These are phyloP conservation scores for Nannospalax galili DNA, from an alignment of 2,113 vertebrate genomes.

Conservation along the genomic window DNA sequence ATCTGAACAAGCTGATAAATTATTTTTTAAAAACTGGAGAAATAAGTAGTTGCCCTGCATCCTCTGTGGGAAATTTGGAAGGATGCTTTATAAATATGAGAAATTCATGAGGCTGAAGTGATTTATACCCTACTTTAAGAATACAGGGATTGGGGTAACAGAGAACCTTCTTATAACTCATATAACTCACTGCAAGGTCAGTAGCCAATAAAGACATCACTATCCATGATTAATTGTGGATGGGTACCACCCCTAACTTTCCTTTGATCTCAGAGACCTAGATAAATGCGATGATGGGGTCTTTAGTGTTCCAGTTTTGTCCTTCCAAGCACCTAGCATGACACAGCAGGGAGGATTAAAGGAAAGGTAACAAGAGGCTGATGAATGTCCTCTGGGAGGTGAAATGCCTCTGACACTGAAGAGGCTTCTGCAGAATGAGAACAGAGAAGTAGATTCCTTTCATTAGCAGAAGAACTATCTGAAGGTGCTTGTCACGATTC, in stretches of 20 bases:
- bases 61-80: constrained; percentile 80
- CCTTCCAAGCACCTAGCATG: constrained; percentile 34
- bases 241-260: constrained; percentile 67
- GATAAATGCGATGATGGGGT: constrained; percentile 61
- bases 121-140: constrained; percentile 80
- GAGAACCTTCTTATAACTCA: constrained; percentile 80
- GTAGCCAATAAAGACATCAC: constrained; percentile 81
- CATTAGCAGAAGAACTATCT: neutral
- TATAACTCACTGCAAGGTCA: constrained; percentile 79
- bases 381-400: constrained; percentile 38
- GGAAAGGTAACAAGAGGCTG: constrained; percentile 8
- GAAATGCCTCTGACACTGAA: neutral
- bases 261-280: constrained; percentile 69
- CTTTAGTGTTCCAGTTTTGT: constrained; percentile 61
- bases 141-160: constrained; percentile 77
- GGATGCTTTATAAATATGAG: constrained; percentile 78
- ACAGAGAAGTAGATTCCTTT: neutral
- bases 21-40: constrained; percentile 76
- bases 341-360: constrained; percentile 33
- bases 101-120: constrained; percentile 79
- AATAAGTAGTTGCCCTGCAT: constrained; percentile 71
- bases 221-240: constrained; percentile 70
- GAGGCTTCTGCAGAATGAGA: neutral
- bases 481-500: neutral
- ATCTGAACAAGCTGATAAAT: constrained; percentile 78